These are phyloP conservation scores for Triplophysa yarkandensis DNA, from an alignment of 2,797 vertebrate genomes.

Conservation along the genomic window DNA sequence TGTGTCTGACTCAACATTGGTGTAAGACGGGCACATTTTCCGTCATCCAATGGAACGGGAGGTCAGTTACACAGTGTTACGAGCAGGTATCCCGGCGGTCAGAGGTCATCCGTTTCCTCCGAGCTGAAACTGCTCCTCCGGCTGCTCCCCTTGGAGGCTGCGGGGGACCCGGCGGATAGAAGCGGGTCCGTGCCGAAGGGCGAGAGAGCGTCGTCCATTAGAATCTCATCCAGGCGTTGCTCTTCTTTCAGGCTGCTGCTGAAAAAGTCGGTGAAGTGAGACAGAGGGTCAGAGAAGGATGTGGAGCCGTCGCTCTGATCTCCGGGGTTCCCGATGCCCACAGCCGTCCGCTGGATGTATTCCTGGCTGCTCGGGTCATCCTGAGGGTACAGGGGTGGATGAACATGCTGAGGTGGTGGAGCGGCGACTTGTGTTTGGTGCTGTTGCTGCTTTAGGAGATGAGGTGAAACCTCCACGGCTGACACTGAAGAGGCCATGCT, in stretches of 20 bases:
- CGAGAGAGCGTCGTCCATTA: conserved; percentile 87
- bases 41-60: conserved; percentile 30
- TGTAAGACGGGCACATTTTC: conserved; percentile 12
- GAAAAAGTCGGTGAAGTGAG: conserved; percentile 97
- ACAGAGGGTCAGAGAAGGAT: conserved; percentile 93
- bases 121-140: conserved; percentile 93
- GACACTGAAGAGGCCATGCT: conserved; percentile 78
- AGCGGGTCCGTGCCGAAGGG: conserved; percentile 90
- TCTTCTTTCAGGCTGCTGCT: conserved; percentile 93
- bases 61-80: conserved; percentile 32
- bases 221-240: conserved; percentile 85
- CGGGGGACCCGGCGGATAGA: conserved; percentile 86
- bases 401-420: conserved; percentile 70
- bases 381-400: conserved; percentile 73
- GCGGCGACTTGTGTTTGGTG: conserved; percentile 64
- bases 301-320: conserved; percentile 78
- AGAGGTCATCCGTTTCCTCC: conserved; percentile 86
- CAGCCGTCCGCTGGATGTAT: conserved; percentile 79
- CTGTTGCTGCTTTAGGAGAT: conserved; percentile 80
- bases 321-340: conserved; percentile 59
- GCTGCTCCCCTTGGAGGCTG: conserved; percentile 90
- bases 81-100: conserved; percentile 60
- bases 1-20: conserved; percentile 44
- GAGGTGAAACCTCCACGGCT: conserved; percentile 78
- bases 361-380: conserved; percentile 82